Evolutionary conservation across 2,113 vertebrate species (phyloP).

Genomic region (Balaenoptera acutorostrata): DNA sequence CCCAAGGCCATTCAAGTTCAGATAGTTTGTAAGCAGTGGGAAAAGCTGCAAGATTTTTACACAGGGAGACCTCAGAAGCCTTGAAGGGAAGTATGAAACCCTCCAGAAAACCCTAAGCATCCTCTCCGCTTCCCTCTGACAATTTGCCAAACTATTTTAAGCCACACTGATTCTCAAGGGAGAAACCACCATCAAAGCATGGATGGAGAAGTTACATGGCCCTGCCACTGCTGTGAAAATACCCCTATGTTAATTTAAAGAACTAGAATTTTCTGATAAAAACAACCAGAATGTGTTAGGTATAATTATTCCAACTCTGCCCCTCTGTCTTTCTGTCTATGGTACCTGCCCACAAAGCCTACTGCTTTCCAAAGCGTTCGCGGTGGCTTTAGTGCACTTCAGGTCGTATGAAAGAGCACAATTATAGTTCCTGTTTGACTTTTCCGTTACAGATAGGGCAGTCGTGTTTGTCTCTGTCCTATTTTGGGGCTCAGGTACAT

Average conservation of each 20-base stretch:
- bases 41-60: background rate
- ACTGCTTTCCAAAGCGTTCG: background rate
- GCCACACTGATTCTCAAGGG: background rate
- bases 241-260: background rate
- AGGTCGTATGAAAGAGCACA: background rate
- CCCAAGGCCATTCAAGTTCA: background rate
- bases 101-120: background rate
- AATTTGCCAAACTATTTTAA: constrained; percentile 54
- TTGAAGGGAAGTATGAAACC: constrained; percentile 14
- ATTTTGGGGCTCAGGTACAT: constrained; percentile 48
- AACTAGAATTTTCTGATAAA: constrained; percentile 40
- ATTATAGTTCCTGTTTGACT: background rate
- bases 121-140: constrained; percentile 35
- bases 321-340: background rate
- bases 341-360: background rate
- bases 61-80: background rate
- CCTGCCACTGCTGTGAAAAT: background rate
- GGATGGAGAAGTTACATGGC: background rate
- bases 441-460: constrained; percentile 32
- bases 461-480: constrained; percentile 67
- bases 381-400: background rate
- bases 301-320: background rate
- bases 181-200: constrained; percentile 10
- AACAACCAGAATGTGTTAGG: background rate
- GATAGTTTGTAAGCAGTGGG: background rate